Base-by-base conservation (phyloP, 2,888 invertebrate genomes). In the Drosophila prolongata region DNA sequence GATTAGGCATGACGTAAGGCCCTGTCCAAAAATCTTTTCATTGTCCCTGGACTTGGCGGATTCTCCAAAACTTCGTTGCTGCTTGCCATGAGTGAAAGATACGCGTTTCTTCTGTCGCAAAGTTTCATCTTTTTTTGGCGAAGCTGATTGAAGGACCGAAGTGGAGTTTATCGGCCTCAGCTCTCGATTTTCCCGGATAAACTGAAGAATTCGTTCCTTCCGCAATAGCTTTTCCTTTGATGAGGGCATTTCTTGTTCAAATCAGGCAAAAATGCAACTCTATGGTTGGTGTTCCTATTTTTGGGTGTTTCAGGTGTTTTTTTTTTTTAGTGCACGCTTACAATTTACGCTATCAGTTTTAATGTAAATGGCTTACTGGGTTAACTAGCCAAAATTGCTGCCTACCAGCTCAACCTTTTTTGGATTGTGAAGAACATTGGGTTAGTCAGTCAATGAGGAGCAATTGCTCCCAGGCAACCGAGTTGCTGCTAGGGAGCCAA, bases 1-100 rank as follows among this genome's bases (percentile, higher is more conserved):
- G n/a, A 87, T 87, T 11, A 87, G 37, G 24, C 89, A 89, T 2
- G 87, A 76, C 8, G 84, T 81, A 4, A 84, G 67, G 3, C 87
- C 87, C 6, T 35, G 27, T 13, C 75, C 71, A 35, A 76, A 62
- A 59, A 77, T 67, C 34, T 50, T 44, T n/a, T 69, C 65, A 0
- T 40, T 30, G 19, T 80, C 80, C 35, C 74, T 78, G 10, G 40
- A 59, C 14, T 14, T 54, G 53, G 71, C 1, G 11, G 16, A 10
- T 0, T 40, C 56, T 1, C 37, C 27, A 2, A 49, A 47, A 6
- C 38, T 34, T n/a, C 27, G n/a, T 6, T 49, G 62, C 5, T 54
- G 59, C 6, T 73, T 73, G 24, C 75, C 53, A n/a, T 49, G 40
- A 4, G 6, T 64, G 14, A 87, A 84, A 34, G 89, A 75, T 1